phyloP scores from a whole-genome alignment of 2,113 vertebrate genomes.

The Dinomys branickii region DNA sequence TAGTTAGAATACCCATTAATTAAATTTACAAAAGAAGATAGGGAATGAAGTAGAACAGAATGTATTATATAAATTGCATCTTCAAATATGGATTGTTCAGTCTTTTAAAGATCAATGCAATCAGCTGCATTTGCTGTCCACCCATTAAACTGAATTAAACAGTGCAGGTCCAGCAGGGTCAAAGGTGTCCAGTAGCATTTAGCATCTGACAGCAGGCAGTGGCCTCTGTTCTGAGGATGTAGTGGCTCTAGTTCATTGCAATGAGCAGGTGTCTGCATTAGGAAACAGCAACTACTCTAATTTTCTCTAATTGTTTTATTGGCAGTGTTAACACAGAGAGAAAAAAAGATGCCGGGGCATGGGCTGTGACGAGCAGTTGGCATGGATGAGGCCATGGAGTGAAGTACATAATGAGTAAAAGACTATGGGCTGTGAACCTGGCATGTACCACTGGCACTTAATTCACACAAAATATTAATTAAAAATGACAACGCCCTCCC shows the following conservation, averaged over 20 bases:
- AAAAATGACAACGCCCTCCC: slow-evolving; percentile 60
- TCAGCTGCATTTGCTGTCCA: slow-evolving; percentile 1
- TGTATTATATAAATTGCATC: background rate
- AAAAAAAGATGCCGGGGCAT: background rate
- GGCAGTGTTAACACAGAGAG: slow-evolving; percentile 53
- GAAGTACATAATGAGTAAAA: slow-evolving; percentile 49
- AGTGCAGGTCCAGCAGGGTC: background rate
- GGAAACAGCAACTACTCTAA: slow-evolving; percentile 33
- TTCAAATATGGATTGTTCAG: slow-evolving; percentile 60
- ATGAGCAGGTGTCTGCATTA: slow-evolving; percentile 29
- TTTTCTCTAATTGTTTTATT: slow-evolving; percentile 75
- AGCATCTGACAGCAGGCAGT: background rate
- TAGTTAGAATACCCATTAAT: slow-evolving; percentile 49
- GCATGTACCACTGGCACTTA: slow-evolving; percentile 47
- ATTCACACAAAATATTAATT: slow-evolving; percentile 72
- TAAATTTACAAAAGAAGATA: background rate
- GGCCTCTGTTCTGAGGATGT: background rate
- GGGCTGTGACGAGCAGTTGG: slow-evolving; percentile 46
- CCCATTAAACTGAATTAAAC: slow-evolving; percentile 66
- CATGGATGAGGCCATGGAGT: background rate
- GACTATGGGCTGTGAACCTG: slow-evolving; percentile 44
- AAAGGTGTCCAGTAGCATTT: slow-evolving; percentile 2
- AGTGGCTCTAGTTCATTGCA: background rate
- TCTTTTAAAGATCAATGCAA: slow-evolving; percentile 39
- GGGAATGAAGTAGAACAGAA: slow-evolving; percentile 30